A percentile compares a stretch with the other conserved stretches of the same genome.
Conservation (phyloP, 2,797 vertebrate species). For the Squalus acanthias region DNA sequence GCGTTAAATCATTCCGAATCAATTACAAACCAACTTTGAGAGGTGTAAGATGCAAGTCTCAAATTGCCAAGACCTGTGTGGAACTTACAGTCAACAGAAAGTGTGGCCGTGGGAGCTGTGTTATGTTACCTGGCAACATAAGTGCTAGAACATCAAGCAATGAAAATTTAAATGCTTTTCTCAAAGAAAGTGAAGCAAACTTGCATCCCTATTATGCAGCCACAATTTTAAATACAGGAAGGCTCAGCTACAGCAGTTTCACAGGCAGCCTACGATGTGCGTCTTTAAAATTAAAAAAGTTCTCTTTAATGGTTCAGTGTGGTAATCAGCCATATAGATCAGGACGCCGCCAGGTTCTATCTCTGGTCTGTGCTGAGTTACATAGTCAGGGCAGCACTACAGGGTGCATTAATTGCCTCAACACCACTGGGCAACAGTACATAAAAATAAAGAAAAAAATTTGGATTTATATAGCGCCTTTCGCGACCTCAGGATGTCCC, state of each 20-base stretch:
- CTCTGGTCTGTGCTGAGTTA: not conserved
- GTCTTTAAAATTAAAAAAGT: conserved; percentile 11
- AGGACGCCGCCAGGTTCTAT: not conserved
- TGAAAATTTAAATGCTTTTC: not conserved
- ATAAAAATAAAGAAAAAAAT: no score
- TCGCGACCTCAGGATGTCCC: no score
- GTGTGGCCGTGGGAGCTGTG: not conserved
- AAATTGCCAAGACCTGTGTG: not conserved
- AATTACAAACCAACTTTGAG: not conserved
- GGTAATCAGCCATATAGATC: not conserved
- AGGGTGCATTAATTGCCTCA: not conserved
- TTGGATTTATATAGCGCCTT: not conserved
- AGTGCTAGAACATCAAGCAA: not conserved
- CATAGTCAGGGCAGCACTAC: not conserved
- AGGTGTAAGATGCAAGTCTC: not conserved
- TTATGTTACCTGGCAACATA: not conserved
- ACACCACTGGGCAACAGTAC: not conserved
- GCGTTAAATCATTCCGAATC: not conserved
- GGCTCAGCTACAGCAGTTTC: not conserved
- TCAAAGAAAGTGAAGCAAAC: not conserved
- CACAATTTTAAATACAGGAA: not conserved
- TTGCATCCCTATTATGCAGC: not conserved
- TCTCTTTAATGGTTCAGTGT: not conserved
- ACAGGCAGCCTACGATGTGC: not conserved
- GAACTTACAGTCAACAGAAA: not conserved